phyloP scores from a whole-genome alignment of 2,888 invertebrate species.

The Liposcelis brunnea region DNA sequence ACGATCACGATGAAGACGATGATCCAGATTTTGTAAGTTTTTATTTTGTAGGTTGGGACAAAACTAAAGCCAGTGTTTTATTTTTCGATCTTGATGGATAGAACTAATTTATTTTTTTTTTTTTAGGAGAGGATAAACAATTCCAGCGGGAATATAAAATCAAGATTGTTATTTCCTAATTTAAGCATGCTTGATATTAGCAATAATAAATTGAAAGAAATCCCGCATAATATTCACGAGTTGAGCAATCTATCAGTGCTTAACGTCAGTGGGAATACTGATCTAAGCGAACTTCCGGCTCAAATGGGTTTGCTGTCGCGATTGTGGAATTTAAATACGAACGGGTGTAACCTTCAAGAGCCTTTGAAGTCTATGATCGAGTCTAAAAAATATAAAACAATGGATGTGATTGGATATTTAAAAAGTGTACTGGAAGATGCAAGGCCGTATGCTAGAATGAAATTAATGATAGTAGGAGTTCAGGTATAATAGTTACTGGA shows the following conservation, averaged over 20 bases:
- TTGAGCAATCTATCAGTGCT: conserved; percentile 79
- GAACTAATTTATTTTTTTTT: conserved; percentile 7
- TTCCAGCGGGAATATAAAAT: conserved; percentile 35
- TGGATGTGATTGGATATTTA: conserved; percentile 85
- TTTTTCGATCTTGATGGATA: no score
- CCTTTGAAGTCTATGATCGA: conserved; percentile 82
- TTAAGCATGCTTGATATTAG: conserved; percentile 90
- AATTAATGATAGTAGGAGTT: conserved; percentile 88
- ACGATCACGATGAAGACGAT: conserved; percentile 55
- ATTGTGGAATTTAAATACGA: conserved; percentile 91
- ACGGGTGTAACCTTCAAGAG: conserved; percentile 74
- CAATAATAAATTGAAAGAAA: conserved; percentile 59
- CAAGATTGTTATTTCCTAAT: conserved; percentile 73
- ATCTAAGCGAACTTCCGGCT: conserved; percentile 75
- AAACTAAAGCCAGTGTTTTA: no score
- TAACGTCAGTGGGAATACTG: conserved; percentile 75
- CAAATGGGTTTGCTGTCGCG: conserved; percentile 86
- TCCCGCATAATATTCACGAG: conserved; percentile 73
- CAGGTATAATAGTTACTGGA: no score
- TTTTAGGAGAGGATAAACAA: conserved; percentile 22
- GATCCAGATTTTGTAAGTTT: conserved; percentile 23
- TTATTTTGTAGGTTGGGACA: background rate
- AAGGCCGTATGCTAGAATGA: conserved; percentile 84
- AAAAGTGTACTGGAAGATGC: conserved; percentile 81
- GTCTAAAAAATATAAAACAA: conserved; percentile 83